These are phyloP conservation scores for Bergia sp. DNA, from an alignment of 92 coral and sea anemone genomes.

Conservation along the genomic window DNA sequence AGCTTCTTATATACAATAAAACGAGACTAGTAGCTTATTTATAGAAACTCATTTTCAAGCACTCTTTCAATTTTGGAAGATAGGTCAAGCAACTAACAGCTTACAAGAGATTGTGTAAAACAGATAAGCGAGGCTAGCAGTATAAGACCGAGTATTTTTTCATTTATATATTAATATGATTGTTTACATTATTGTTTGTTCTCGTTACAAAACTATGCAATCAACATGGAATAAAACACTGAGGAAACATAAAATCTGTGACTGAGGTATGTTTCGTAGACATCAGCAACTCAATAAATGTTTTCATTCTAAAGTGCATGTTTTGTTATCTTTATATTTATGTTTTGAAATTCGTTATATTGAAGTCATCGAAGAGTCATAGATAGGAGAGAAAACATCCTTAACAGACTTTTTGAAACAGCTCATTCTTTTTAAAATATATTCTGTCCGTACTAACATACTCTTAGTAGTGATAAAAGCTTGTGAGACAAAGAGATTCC, in stretches of 20 bases:
- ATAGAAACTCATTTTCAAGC: not conserved
- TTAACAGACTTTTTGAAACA: not conserved
- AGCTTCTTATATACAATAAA: no score
- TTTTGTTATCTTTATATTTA: not conserved
- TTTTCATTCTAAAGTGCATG: not conserved
- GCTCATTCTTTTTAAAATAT: not conserved
- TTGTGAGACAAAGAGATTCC: not conserved
- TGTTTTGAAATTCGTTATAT: not conserved
- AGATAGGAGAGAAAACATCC: not conserved
- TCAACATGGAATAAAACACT: no score
- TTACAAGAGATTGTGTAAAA: no score
- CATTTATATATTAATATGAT: no score
- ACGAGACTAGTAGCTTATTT: not conserved
- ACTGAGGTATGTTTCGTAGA: no score
- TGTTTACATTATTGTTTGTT: not conserved
- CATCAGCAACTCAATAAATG: not conserved
- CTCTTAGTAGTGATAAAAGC: not conserved
- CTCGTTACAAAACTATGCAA: not conserved
- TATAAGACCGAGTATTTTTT: no score
- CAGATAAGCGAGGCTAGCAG: no score
- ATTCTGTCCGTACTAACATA: not conserved
- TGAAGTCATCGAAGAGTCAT: not conserved
- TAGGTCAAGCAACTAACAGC: not conserved
- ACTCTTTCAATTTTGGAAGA: not conserved
- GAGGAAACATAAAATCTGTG: no score